A percentile compares a stretch with the other conserved stretches of the same genome.
phyloP scores from a whole-genome alignment of 2,113 vertebrate genomes.

The Fukomys damarensis region DNA sequence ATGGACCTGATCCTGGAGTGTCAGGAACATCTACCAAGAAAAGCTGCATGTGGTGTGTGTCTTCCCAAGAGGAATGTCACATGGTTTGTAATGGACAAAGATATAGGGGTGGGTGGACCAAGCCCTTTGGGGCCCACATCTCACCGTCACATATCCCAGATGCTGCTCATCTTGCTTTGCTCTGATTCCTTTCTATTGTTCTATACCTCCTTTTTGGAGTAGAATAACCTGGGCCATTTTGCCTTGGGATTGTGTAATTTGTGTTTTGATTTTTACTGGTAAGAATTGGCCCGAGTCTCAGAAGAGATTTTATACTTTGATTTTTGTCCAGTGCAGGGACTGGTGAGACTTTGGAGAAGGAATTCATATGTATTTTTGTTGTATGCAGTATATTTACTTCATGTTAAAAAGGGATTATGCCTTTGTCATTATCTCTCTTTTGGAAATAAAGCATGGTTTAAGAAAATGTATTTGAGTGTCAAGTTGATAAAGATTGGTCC shows the following conservation, averaged over 20 bases:
- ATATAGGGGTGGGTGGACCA: background rate
- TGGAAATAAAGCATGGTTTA: background rate
- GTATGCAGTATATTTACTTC: background rate
- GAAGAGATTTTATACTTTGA: background rate
- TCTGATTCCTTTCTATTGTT: background rate
- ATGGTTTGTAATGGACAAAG: background rate
- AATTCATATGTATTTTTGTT: background rate
- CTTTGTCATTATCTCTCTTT: background rate
- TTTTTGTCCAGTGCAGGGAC: background rate
- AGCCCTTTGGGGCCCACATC: background rate
- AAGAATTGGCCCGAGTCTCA: background rate
- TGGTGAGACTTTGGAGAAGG: background rate
- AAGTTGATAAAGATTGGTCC: background rate
- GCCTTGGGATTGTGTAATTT: background rate
- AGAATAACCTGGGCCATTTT: background rate
- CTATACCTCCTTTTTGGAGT: too few species aligned
- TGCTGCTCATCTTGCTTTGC: background rate
- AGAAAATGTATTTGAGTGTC: background rate
- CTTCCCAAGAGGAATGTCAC: background rate
- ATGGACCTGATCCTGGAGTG: too few species aligned
- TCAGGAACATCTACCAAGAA: background rate
- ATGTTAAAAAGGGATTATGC: background rate
- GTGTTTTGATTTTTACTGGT: background rate
- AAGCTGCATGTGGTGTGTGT: background rate
- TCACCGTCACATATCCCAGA: background rate